Percentiles rank a stretch among this genome's conserved stretches.
phyloP scores from a whole-genome alignment of 2,888 invertebrate genomes.

The Leptarthrus brevirostris region DNA sequence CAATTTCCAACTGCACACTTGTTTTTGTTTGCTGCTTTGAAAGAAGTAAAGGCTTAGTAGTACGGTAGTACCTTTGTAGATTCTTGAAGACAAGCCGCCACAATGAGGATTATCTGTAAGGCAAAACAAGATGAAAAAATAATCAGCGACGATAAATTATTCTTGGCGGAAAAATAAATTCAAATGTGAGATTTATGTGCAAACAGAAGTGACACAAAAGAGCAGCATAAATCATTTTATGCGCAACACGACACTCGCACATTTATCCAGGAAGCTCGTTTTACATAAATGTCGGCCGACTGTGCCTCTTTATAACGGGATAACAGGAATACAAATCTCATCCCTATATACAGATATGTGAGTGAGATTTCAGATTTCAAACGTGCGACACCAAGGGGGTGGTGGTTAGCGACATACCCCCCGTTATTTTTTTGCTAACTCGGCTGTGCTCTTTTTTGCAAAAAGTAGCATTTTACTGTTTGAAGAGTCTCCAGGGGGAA shows the following conservation, averaged over 20 bases:
- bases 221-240: conserved; percentile 53
- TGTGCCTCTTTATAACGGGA: conserved; percentile 11
- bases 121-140: conserved; percentile 50
- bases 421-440: conserved; percentile 7
- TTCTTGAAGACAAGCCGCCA: no score
- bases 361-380: conserved; percentile 41
- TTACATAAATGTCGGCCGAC: conserved; percentile 28
- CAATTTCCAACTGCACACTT: no score
- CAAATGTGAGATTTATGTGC: conserved; percentile 53
- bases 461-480: no score
- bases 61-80: no score
- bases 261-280: conserved; percentile 45
- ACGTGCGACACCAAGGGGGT: conserved; percentile 20
- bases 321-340: neutral
- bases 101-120: conserved; percentile 39
- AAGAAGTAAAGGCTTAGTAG: no score
- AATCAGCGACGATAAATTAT: conserved; percentile 53
- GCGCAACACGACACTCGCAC: conserved; percentile 44
- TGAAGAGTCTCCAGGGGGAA: no score
- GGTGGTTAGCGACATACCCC: neutral
- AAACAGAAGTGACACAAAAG: conserved; percentile 53
- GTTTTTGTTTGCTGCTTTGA: no score
- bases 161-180: conserved; percentile 53
- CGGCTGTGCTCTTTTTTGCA: no score
- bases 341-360: conserved; percentile 24